Conservation (phyloP, 2,797 vertebrate species). For the Agapornis canus region DNA sequence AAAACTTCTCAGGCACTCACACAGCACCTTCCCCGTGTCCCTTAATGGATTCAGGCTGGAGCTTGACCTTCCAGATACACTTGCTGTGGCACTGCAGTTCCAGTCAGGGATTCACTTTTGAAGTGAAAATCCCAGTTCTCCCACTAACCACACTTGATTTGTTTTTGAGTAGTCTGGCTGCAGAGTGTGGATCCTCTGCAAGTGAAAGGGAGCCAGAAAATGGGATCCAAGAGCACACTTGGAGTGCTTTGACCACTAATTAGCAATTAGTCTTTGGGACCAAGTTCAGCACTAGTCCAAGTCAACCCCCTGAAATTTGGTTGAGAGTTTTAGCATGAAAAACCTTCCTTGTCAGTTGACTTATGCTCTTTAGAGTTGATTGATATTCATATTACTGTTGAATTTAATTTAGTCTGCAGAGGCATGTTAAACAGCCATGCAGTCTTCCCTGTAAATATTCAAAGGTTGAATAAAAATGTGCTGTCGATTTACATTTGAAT, state of each 20-base stretch:
- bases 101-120: background rate
- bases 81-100: background rate
- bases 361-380: background rate
- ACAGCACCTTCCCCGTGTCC: background rate
- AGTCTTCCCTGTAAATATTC: conserved; percentile 38
- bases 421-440: conserved; percentile 1
- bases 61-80: fast-evolving
- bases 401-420: conserved; percentile 41
- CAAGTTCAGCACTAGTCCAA: background rate
- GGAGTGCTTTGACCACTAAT: background rate
- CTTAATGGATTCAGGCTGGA: background rate
- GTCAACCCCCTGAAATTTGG: background rate
- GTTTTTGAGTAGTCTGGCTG: background rate
- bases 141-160: background rate
- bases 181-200: background rate
- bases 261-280: background rate
- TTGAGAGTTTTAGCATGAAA: background rate
- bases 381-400: conserved; percentile 27
- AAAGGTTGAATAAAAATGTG: background rate
- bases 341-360: background rate
- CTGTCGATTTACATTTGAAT: conserved; percentile 50
- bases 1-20: background rate
- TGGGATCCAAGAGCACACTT: background rate
- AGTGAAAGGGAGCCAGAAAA: background rate
- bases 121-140: background rate